Evolutionary conservation across 2,888 invertebrate genomes (phyloP).

Genomic region (Euspilapteryx auroguttella): DNA sequence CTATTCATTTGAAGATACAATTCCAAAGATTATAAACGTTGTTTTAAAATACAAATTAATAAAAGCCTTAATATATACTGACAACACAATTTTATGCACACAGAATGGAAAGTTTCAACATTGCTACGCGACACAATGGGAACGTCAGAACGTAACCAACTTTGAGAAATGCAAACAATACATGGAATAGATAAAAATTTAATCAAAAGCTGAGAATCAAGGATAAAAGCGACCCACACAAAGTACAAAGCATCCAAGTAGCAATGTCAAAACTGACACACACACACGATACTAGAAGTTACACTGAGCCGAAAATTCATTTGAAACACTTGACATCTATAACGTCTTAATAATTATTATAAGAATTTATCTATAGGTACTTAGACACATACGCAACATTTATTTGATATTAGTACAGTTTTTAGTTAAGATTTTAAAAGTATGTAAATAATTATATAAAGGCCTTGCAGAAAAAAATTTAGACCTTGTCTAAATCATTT

Average conservation of each 20-base stretch:
- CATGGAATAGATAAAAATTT: constrained; percentile 11
- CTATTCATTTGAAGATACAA: constrained; percentile 8
- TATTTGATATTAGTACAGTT: constrained; percentile 50
- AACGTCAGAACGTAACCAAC: constrained; percentile 24
- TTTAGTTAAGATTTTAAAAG: constrained; percentile 32
- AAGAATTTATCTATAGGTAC: constrained; percentile 20
- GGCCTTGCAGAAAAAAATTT: no score
- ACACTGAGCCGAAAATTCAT: constrained; percentile 48
- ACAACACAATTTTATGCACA: constrained; percentile 33
- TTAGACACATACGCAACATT: constrained; percentile 57
- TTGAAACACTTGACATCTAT: no score
- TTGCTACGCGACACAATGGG: constrained; percentile 29
- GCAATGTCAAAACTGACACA: constrained; percentile 50
- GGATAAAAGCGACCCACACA: background rate
- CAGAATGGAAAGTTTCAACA: constrained; percentile 40
- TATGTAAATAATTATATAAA: constrained; percentile 19
- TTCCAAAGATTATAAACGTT: no score
- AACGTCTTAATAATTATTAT: constrained; percentile 17
- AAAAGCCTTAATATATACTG: no score
- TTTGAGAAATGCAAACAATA: constrained; percentile 41
- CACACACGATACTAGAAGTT: constrained; percentile 19
- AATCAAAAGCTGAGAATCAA: no score
- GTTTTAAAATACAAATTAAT: no score
- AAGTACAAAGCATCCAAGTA: constrained; percentile 18
- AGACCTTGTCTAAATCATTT: no score